Evolutionary conservation across 1,140 invertebrate genomes (phyloP).

Genomic region (Agrilus planipennis): DNA sequence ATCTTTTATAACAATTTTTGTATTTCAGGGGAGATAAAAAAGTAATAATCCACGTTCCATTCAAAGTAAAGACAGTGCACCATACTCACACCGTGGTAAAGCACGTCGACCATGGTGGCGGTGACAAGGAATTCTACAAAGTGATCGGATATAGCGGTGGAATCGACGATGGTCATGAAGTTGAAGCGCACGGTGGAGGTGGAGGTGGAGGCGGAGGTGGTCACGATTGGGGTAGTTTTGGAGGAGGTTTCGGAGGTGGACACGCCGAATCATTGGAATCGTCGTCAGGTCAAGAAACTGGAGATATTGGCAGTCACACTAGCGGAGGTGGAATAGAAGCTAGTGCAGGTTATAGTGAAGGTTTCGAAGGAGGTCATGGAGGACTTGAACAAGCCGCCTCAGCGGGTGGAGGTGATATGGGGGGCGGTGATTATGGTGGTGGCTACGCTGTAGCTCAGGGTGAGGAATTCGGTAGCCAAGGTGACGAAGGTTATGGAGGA

Average conservation of each 20-base stretch:
- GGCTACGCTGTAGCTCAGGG: too few relatives aligned
- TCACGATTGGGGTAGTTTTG: constrained; percentile 9
- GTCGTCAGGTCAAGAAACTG: constrained; percentile 14
- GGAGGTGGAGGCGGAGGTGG: constrained; percentile 15
- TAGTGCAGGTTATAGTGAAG: constrained; percentile 12
- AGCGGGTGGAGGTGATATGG: constrained; percentile 10
- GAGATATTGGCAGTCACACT: constrained; percentile 9
- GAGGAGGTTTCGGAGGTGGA: constrained; percentile 8
- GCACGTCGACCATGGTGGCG: constrained; percentile 32
- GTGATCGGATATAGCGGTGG: constrained; percentile 33
- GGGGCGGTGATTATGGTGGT: constrained; percentile 13
- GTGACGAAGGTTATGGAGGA: constrained; percentile 14
- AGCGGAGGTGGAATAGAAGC: constrained; percentile 16
- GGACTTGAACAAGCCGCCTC: not conserved
- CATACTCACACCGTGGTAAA: constrained; percentile 48
- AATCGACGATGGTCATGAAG: constrained; percentile 24
- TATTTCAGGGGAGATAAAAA: constrained; percentile 40
- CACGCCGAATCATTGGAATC: constrained; percentile 11
- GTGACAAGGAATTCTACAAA: constrained; percentile 27
- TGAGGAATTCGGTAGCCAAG: constrained; percentile 10
- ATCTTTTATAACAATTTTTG: constrained; percentile 2
- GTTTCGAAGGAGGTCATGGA: constrained; percentile 16
- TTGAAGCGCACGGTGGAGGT: constrained; percentile 16
- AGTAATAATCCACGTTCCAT: constrained; percentile 46
- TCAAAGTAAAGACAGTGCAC: constrained; percentile 45